These are phyloP conservation scores for Acropternis orthonyx DNA, from an alignment of 2,797 vertebrate species.

Conservation along the genomic window DNA sequence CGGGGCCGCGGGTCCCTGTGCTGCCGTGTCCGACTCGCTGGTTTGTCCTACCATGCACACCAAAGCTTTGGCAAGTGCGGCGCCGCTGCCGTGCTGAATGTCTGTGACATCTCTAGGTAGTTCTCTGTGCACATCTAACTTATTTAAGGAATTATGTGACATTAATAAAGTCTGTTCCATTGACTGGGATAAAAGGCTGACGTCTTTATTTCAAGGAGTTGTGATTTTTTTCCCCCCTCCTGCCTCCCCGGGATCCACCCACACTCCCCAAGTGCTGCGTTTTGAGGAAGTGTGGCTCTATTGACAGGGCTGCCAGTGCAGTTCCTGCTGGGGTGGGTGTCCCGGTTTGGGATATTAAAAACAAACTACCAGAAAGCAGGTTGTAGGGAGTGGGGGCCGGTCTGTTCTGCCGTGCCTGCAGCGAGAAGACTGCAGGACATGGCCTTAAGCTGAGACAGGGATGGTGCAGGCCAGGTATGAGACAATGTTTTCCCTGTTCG, in stretches of 20 bases:
- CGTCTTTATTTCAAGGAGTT: background rate
- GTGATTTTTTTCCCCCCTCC: background rate
- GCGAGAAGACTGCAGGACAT: fast-evolving
- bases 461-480: background rate
- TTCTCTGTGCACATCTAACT: conserved; percentile 19
- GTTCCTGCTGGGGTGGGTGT: background rate
- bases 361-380: background rate
- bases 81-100: background rate
- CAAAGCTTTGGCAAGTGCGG: conserved; percentile 57
- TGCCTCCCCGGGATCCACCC: background rate
- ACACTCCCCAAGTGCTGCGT: background rate
- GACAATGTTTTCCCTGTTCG: background rate
- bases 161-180: conserved; percentile 72
- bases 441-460: too few species aligned
- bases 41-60: conserved; percentile 37
- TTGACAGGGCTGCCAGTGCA: background rate
- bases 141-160: conserved; percentile 46
- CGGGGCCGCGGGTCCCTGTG: background rate
- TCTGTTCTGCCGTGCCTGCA: background rate
- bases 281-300: background rate
- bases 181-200: background rate
- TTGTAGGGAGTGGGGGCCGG: background rate
- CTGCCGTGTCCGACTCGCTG: conserved; percentile 25
- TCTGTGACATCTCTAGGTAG: conserved; percentile 16
- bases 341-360: background rate